A percentile compares a stretch with the other conserved stretches of the same genome.
phyloP scores from a whole-genome alignment of 2,888 invertebrate genomes.

The Trichacis sp. region DNA sequence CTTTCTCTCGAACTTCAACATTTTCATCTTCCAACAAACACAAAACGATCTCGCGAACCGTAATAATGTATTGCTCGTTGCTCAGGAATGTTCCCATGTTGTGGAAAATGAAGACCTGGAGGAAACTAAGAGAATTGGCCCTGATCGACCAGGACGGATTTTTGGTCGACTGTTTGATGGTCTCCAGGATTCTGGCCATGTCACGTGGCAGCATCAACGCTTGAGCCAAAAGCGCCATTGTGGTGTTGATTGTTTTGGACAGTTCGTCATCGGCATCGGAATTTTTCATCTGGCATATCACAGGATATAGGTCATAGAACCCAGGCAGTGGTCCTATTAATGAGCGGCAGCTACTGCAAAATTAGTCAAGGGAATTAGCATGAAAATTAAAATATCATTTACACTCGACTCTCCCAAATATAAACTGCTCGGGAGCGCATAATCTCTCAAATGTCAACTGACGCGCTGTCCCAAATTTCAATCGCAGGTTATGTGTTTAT shows the following conservation, averaged over 20 bases:
- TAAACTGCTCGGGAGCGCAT: too few relatives aligned
- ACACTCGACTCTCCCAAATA: too few relatives aligned
- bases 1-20: conserved; percentile 85
- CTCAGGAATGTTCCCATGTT: conserved; percentile 77
- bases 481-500: too few relatives aligned
- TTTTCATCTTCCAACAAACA: conserved; percentile 77
- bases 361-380: too few relatives aligned
- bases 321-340: conserved; percentile 70
- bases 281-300: conserved; percentile 81
- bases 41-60: conserved; percentile 77
- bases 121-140: conserved; percentile 76
- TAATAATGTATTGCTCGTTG: conserved; percentile 70
- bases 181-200: conserved; percentile 73
- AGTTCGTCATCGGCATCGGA: conserved; percentile 85
- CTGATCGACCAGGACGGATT: conserved; percentile 79
- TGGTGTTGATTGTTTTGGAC: conserved; percentile 75
- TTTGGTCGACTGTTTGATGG: conserved; percentile 70
- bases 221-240: conserved; percentile 79
- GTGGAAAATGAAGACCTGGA: conserved; percentile 80
- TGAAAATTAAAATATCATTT: too few relatives aligned
- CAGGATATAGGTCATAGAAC: conserved; percentile 74
- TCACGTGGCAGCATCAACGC: conserved; percentile 73
- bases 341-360: conserved; percentile 58
- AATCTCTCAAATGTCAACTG: too few relatives aligned
- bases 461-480: too few relatives aligned